Evolutionary conservation across 1,140 invertebrate species (phyloP), one percentile per base, ranked within the genome.

Genomic region (Thaumatotibia leucotreta): DNA sequence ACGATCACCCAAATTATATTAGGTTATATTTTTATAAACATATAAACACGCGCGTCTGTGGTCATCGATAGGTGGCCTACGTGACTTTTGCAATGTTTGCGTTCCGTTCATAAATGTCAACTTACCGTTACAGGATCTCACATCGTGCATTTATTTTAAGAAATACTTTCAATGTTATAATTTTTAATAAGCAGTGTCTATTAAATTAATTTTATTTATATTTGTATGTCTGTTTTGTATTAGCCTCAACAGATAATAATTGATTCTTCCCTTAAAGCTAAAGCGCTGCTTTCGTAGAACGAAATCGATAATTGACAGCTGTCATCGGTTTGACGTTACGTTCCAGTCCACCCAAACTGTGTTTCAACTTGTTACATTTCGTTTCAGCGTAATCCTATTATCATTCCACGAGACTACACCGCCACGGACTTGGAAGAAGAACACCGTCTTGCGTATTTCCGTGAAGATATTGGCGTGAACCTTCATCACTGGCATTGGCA

Each of bases 401-500:
- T 93, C 64, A 94, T 95, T 69, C 93, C 94, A 8, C 88, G 88
- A 67, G 93, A 95, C 75, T 95, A 92, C 73, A 94, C 94, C 1
- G 95, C 94, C 0, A 93, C 93, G 0, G 93, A 95, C 75, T 84
- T 93, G 33, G 93, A 94, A 68, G 84, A 91, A 24, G 94, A 95
- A 67, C 94, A 95, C 74, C 92, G 93, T 8, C 39, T 95, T 54
- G 92, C 94, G 0, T 95, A 95, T 73, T 95, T 93, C 87, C 92
- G 94, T 4, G 93, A 94, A 77, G 93, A 93, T 74, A 81, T 92
- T 52, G 94, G 94, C 9, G 85, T 95, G 11, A 95, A 95, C 74
- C 91, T 94, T 31, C 94, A 95, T 76, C 95, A 95, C 72, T 95
- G 94, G 94, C 94, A 95, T 76, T 96, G 95, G 95, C 95, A 96